Evolutionary conservation across 64 coral and sea anemone species (phyloP).

Genomic region (Montipora cactus): DNA sequence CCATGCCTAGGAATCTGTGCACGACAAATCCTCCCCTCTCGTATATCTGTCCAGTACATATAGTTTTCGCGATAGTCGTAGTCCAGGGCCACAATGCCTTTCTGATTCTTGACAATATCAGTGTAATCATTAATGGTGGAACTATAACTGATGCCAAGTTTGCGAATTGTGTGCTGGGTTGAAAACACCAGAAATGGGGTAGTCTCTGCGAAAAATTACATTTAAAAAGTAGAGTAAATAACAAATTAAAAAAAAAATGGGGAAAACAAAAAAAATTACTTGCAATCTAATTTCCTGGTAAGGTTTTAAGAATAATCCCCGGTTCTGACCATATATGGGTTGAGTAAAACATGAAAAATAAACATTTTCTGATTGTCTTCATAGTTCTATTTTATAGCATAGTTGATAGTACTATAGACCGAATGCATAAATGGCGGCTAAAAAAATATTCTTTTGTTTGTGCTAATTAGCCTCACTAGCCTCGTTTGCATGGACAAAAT

Average conservation of each 20-base stretch:
- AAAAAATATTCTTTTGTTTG: no score
- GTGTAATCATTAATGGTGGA: background rate
- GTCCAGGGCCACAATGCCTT: slow-evolving; percentile 70
- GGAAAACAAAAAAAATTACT: background rate
- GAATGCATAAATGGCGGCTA: no score
- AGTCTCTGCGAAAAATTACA: slow-evolving; percentile 5
- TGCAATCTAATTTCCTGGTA: background rate
- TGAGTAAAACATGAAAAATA: no score
- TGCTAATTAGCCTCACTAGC: no score
- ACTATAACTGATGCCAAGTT: slow-evolving; percentile 33
- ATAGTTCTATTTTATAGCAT: no score
- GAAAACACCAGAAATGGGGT: slow-evolving; percentile 76
- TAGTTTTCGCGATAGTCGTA: slow-evolving; percentile 66
- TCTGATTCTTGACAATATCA: slow-evolving; percentile 41
- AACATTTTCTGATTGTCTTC: no score
- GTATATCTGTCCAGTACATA: slow-evolving; percentile 80
- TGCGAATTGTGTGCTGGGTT: slow-evolving; percentile 71
- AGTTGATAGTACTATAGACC: no score
- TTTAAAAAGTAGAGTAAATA: no score
- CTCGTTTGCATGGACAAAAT: no score
- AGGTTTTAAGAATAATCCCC: no score
- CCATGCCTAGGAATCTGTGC: slow-evolving; percentile 33
- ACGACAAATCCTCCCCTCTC: slow-evolving; percentile 65
- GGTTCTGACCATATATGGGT: no score
- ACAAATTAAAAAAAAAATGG: background rate